Evolutionary conservation across 2,888 invertebrate genomes (phyloP).

Genomic region (Phorcus lineatus): DNA sequence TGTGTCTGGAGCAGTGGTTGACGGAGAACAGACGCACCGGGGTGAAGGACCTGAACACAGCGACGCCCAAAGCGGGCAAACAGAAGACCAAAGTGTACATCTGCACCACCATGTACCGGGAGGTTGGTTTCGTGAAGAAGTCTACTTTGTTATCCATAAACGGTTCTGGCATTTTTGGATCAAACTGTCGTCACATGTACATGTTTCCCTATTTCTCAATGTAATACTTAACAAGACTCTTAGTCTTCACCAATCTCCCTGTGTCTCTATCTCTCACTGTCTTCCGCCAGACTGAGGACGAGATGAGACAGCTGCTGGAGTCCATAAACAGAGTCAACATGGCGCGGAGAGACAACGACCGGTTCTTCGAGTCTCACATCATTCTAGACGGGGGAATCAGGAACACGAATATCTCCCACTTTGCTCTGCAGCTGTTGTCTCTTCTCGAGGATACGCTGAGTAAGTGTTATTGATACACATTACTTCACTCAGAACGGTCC

Average conservation of each 20-base stretch:
- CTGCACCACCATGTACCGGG: slow-evolving; percentile 73
- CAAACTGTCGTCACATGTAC: too few species aligned
- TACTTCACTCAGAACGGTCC: background rate
- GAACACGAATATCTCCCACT: slow-evolving; percentile 57
- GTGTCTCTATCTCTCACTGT: background rate
- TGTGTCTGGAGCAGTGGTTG: slow-evolving; percentile 61
- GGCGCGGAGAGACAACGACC: slow-evolving; percentile 54
- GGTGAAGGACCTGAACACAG: slow-evolving; percentile 32
- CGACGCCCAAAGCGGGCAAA: slow-evolving; percentile 26
- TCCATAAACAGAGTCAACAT: slow-evolving; percentile 60
- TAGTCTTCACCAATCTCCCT: too few species aligned
- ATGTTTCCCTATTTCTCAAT: too few species aligned
- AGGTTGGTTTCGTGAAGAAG: slow-evolving; percentile 50
- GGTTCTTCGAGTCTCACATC: slow-evolving; percentile 68
- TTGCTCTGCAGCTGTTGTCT: slow-evolving; percentile 62
- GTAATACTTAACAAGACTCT: too few species aligned
- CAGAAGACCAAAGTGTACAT: slow-evolving; percentile 57
- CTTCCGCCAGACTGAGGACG: slow-evolving; percentile 57
- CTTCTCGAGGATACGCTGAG: slow-evolving; percentile 58
- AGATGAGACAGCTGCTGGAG: slow-evolving; percentile 67
- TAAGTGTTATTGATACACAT: slow-evolving; percentile 29
- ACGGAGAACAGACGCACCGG: slow-evolving; percentile 51
- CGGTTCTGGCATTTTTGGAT: too few species aligned
- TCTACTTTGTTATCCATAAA: too few species aligned
- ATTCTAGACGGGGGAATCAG: slow-evolving; percentile 69